These are phyloP conservation scores for Lasiurus borealis DNA, from an alignment of 2,113 vertebrate species.

Conservation along the genomic window DNA sequence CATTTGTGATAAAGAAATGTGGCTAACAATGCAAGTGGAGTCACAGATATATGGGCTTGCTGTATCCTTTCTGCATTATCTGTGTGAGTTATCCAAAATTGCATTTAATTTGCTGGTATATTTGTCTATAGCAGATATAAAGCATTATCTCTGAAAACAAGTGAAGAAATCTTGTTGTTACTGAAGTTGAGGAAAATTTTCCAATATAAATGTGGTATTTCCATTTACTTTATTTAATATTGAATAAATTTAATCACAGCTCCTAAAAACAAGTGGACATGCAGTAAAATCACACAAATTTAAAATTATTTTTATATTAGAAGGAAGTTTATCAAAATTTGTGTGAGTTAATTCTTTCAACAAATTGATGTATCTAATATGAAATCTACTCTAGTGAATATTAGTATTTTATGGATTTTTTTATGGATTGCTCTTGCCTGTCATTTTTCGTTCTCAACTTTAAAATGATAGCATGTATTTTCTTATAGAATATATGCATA, in stretches of 20 bases:
- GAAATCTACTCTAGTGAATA: not conserved
- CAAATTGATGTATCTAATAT: not conserved
- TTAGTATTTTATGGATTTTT: not conserved
- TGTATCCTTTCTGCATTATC: not conserved
- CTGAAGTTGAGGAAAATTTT: constrained; percentile 12
- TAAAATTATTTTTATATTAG: constrained; percentile 33
- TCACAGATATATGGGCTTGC: not conserved
- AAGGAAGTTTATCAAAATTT: not conserved
- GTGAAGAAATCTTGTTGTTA: not conserved
- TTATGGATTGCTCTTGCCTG: not conserved
- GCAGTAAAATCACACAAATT: not conserved
- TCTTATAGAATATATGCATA: not conserved
- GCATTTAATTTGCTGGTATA: not conserved
- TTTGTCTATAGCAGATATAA: not conserved
- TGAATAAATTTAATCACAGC: not conserved
- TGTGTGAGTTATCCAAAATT: not conserved
- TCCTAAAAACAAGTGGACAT: not conserved
- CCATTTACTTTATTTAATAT: not conserved
- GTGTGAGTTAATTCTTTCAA: not conserved
- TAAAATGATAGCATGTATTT: not conserved
- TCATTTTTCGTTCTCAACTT: not conserved
- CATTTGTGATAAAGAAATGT: constrained; percentile 2
- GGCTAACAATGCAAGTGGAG: not conserved
- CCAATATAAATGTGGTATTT: not conserved
- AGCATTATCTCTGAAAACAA: not conserved